Base-by-base conservation (phyloP, 1,140 invertebrate genomes). In the Nasonia vitripennis region DNA sequence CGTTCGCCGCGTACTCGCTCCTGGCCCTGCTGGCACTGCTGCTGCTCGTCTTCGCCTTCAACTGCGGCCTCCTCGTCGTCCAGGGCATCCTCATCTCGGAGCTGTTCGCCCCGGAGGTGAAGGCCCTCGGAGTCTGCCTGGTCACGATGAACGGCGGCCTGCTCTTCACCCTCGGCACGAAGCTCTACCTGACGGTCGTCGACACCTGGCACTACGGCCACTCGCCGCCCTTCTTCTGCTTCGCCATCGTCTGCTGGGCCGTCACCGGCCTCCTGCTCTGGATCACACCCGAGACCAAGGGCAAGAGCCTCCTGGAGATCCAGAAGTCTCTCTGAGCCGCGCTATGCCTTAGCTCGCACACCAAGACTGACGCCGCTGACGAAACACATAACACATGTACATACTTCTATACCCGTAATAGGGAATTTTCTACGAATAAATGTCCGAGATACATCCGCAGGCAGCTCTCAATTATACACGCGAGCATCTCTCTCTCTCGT, bases 241-340 rank as follows among this genome's bases (percentile, higher is more conserved):
- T 98, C 91, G 93, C 95, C 0, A 93, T 95, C 10, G 12, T 86
- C 11, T 55, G 86, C 4, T 84, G 74, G 37, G 0, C 68, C 17
- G 94, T 95, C 88, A 96, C 95, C 1, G 87, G 95, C 2, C 68
- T 96, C 20, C 94, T 96, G 5, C 88, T 95, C 0, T 86, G 95
- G 68, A 92, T 95, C 68, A 93, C 96, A 34, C 96, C 96, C 0
- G 97, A 98, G 93, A 97, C 96, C 0, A 97, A 97, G 91, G 96
- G 96, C 41, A 96, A 96, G 90, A 95, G 95, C 6, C 95, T 97
- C 79, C 94, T 85, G 12, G 67, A 91, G 78, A 90, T 90, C 67
- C 90, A 90, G 78, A 85, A 79, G 84, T 37, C 87, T 12, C 87
- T 12, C 68, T 74, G 71, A 34, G 4, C 31, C 37, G 37, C 37